phyloP scores from a whole-genome alignment of 1,140 invertebrate genomes.

The Zophobas atratus region DNA sequence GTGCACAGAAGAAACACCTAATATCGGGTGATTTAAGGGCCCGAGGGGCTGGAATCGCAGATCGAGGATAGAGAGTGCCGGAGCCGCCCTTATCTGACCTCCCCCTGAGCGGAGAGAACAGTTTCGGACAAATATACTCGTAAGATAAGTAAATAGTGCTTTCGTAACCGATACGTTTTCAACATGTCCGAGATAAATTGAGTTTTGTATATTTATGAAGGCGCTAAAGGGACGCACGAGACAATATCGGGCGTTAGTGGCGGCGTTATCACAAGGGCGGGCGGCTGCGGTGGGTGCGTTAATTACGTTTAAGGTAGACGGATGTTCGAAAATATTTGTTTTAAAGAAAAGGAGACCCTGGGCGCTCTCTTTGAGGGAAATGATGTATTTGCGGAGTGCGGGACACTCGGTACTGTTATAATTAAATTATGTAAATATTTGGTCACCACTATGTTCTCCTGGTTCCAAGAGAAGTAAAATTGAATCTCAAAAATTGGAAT shows the following conservation, averaged over 20 bases:
- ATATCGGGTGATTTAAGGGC: conserved; percentile 49
- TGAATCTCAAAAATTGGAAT: too few species aligned
- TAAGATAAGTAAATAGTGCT: conserved; percentile 30
- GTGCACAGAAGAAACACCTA: conserved; percentile 41
- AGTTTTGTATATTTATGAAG: conserved; percentile 17
- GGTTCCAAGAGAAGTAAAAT: too few species aligned
- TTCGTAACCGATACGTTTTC: conserved; percentile 20
- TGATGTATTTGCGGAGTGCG: too few species aligned
- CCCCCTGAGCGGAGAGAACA: not conserved
- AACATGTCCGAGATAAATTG: conserved; percentile 22
- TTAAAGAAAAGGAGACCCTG: too few species aligned
- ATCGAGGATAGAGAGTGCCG: not conserved
- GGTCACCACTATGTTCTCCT: too few species aligned
- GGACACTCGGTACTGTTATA: too few species aligned
- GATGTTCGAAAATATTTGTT: too few species aligned
- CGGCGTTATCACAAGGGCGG: too few species aligned
- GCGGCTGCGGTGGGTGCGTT: too few species aligned
- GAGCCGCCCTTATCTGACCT: conserved; percentile 36
- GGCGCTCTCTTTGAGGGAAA: too few species aligned
- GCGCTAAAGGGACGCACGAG: not conserved
- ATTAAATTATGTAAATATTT: too few species aligned
- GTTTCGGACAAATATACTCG: conserved; percentile 27
- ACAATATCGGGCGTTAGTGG: not conserved
- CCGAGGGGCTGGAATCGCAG: conserved; percentile 17
- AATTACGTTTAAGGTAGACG: too few species aligned